A percentile compares a stretch with the other conserved stretches of the same genome.
Conservation (phyloP, 2,888 invertebrate genomes). For the Agrochola lychnidis region DNA sequence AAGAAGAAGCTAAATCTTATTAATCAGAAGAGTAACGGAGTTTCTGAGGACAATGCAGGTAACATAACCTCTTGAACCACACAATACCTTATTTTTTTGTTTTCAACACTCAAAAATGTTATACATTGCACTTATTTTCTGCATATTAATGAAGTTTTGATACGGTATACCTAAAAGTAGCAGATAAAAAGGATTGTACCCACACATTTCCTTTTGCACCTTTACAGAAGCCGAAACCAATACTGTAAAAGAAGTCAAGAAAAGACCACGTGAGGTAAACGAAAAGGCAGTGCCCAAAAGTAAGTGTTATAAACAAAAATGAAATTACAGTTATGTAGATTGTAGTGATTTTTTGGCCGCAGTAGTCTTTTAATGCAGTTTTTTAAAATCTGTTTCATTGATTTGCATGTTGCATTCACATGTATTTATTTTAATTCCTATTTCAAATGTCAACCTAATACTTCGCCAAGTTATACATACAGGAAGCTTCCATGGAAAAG, state of each 20-base stretch:
- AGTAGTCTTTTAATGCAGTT: too few relatives aligned
- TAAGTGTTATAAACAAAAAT: too few relatives aligned
- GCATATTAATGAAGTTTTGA: not conserved
- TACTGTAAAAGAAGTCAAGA: conserved; percentile 65
- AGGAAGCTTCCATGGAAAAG: too few relatives aligned
- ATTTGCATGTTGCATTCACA: not conserved
- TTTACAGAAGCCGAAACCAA: conserved; percentile 61
- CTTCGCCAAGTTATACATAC: too few relatives aligned
- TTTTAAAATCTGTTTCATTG: not conserved
- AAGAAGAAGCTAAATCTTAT: conserved; percentile 92
- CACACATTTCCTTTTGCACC: not conserved
- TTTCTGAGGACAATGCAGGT: conserved; percentile 72
- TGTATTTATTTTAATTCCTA: not conserved
- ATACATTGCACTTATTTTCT: not conserved
- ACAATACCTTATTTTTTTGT: conserved; percentile 4
- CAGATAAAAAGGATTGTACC: not conserved
- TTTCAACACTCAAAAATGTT: not conserved
- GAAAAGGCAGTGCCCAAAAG: conserved; percentile 75
- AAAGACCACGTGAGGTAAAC: conserved; percentile 75
- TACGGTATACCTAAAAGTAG: not conserved
- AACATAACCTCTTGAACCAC: conserved; percentile 70
- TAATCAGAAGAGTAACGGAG: conserved; percentile 86
- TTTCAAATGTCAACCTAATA: not conserved
- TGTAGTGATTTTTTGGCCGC: too few relatives aligned
- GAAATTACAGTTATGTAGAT: too few relatives aligned